phyloP scores from a whole-genome alignment of 2,888 invertebrate species.

The Leptinotarsa haldemani region DNA sequence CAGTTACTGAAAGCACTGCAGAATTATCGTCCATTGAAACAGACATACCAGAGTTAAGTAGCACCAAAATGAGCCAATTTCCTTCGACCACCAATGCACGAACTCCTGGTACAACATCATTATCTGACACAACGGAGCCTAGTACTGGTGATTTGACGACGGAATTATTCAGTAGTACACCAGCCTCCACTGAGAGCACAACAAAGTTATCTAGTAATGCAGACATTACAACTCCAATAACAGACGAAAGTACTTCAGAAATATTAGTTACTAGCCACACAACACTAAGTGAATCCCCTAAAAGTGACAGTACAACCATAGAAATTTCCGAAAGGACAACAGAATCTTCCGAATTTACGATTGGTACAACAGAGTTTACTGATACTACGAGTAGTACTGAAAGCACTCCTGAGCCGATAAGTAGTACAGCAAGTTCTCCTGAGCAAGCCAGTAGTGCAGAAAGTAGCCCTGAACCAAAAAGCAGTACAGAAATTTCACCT shows the following conservation, averaged over 20 bases:
- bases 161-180: background rate
- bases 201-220: constrained; percentile 14
- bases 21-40: background rate
- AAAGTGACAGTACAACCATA: background rate
- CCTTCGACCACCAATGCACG: background rate
- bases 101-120: constrained; percentile 7
- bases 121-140: constrained; percentile 24
- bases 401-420: background rate
- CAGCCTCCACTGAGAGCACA: constrained; percentile 20
- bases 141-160: constrained; percentile 4
- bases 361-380: constrained; percentile 35
- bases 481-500: too few species aligned
- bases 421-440: background rate
- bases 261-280: background rate
- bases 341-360: background rate
- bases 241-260: constrained; percentile 26
- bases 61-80: constrained; percentile 21
- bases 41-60: background rate
- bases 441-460: background rate
- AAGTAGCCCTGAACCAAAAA: background rate
- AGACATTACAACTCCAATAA: constrained; percentile 22
- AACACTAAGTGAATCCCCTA: background rate
- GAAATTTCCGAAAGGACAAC: background rate
- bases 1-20: constrained; percentile 32
- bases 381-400: constrained; percentile 12